A percentile compares a stretch with the other conserved stretches of the same genome.
Evolutionary conservation across 2,797 vertebrate genomes (phyloP).

Genomic region (Propithecus deckenii): DNA sequence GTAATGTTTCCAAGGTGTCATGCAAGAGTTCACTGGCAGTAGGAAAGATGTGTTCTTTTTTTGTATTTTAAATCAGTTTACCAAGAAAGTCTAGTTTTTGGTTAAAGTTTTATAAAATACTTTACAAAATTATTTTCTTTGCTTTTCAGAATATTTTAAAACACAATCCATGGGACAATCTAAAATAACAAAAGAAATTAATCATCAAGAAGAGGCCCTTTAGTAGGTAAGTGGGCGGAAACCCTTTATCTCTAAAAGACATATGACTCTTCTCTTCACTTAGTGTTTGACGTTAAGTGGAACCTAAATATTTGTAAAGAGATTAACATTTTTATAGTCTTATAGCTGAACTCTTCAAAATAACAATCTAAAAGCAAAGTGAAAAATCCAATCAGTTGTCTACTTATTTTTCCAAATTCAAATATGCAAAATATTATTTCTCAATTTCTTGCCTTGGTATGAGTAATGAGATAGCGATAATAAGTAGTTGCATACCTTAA

Average conservation of each 20-base stretch:
- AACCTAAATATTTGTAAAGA: background rate
- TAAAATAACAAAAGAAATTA: background rate
- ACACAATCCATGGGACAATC: background rate
- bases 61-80: background rate
- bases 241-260: background rate
- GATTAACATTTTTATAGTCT: background rate
- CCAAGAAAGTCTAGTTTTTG: background rate
- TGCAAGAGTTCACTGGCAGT: background rate
- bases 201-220: background rate
- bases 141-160: conserved; percentile 15
- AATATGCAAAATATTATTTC: background rate
- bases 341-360: background rate
- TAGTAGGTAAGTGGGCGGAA: background rate
- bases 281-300: background rate
- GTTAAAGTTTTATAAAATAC: background rate
- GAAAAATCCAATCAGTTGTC: background rate
- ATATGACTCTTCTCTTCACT: background rate
- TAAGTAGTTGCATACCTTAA: background rate
- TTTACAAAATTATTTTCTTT: background rate
- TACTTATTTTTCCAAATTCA: background rate
- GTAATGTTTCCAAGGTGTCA: background rate
- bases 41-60: background rate
- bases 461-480: background rate
- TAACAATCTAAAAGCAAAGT: background rate
- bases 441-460: background rate